These are phyloP conservation scores for Leptobrachium ailaonicum DNA, from an alignment of 2,113 vertebrate species.

Conservation along the genomic window DNA sequence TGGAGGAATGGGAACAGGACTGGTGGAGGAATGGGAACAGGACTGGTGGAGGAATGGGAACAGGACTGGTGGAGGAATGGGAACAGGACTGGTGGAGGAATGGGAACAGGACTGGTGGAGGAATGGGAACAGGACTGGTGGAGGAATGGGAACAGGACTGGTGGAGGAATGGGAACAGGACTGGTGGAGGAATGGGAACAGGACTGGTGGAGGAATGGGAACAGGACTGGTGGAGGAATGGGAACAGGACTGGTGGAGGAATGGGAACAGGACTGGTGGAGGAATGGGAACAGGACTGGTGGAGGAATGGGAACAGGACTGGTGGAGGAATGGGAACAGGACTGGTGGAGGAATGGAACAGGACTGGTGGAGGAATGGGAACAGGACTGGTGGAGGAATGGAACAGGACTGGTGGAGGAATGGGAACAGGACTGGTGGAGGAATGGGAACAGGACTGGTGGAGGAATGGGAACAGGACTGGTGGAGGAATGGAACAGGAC, in stretches of 20 bases:
- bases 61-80: not conserved
- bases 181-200: not conserved
- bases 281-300: not conserved
- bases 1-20: not conserved
- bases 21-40: constrained; percentile 49
- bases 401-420: not conserved
- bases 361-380: too few relatives aligned
- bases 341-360: not conserved
- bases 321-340: not conserved
- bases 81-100: too few relatives aligned
- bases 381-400: not conserved
- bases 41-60: not conserved
- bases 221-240: too few relatives aligned
- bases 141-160: not conserved
- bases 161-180: constrained; percentile 50
- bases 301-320: constrained; percentile 50
- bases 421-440: not conserved
- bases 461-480: not conserved
- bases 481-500: not conserved
- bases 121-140: not conserved
- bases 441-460: constrained; percentile 49
- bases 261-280: not conserved
- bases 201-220: not conserved
- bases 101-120: constrained; percentile 9
- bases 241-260: not conserved